Evolutionary conservation across 2,888 invertebrate genomes (phyloP), one percentile per base, ranked within the genome.

Genomic region (Gasteruption jaculator): DNA sequence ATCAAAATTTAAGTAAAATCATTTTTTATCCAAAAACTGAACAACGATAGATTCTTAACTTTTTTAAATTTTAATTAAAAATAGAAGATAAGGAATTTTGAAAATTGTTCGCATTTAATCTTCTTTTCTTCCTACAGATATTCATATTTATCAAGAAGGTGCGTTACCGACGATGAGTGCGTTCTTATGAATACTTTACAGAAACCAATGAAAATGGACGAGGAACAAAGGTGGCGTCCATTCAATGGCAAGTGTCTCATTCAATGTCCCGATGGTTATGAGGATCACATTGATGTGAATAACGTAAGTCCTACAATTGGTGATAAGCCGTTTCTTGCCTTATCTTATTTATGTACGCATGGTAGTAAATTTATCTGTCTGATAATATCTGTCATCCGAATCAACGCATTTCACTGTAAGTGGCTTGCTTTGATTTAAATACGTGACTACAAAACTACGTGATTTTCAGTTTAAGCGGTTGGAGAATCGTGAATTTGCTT

Each of bases 91-190:
- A n/a, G n/a, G n/a, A n/a, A n/a, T n/a, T n/a, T n/a, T n/a, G n/a
- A n/a, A n/a, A n/a, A n/a, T n/a, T n/a, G n/a, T n/a, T n/a, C n/a
- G n/a, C n/a, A n/a, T n/a, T n/a, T n/a, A 1, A 27, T 5, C 16
- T 20, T 16, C 1, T 16, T 14, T 0, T 19, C 30, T 30, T 35
- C 6, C 67, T 69, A 2, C 68, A 80, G 79, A 31, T 69, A 74
- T 24, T 47, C 80, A 54, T 76, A 79, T 44, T 69, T 76, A 11
- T 74, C 75, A 40, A 74, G 81, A 34, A 75, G 86, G 34, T 95
- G 94, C 61, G 73, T 93, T 19, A 81, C 82, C 0, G 72, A 73
- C 33, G 66, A 76, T 0, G 82, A 88, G 60, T 95, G 94, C 58
- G 56, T 62, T 2, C 55, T 58, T 18, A 65, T 74, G 50, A 57